phyloP scores from a whole-genome alignment of 1,140 invertebrate species.

The Copidosoma floridanum region DNA sequence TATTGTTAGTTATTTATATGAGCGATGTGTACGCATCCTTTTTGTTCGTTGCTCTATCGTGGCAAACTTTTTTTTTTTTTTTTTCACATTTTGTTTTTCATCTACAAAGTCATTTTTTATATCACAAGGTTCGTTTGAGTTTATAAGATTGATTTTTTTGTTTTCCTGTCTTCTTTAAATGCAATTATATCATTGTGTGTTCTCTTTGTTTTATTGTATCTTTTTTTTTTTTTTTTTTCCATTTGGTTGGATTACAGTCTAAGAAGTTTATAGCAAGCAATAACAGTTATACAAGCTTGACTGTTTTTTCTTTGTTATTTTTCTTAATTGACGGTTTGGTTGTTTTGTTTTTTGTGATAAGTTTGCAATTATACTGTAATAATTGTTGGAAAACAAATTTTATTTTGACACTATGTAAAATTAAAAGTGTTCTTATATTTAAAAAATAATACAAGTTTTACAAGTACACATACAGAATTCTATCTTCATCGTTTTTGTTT shows the following conservation, averaged over 20 bases:
- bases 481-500: slow-evolving; percentile 18
- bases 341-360: slow-evolving; percentile 26
- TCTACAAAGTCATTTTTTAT: slow-evolving; percentile 26
- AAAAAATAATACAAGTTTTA: slow-evolving; percentile 24
- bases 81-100: no score
- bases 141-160: no score
- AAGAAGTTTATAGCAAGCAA: slow-evolving; percentile 13
- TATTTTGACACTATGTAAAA: slow-evolving; percentile 25
- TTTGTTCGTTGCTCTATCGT: not conserved
- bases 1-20: slow-evolving; percentile 14
- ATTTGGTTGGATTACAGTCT: slow-evolving; percentile 15
- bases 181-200: no score
- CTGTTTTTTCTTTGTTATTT: no score
- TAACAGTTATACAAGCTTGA: slow-evolving; percentile 27
- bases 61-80: slow-evolving; percentile 7
- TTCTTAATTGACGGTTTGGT: slow-evolving; percentile 30
- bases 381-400: slow-evolving; percentile 27
- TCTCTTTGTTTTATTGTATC: slow-evolving; percentile 24
- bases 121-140: no score
- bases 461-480: slow-evolving; percentile 25
- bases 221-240: slow-evolving; percentile 8
- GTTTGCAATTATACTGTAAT: slow-evolving; percentile 24
- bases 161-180: no score
- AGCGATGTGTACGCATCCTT: no score
- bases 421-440: slow-evolving; percentile 25